Conservation (phyloP, 1,140 invertebrate genomes). For the Drosophila erecta region DNA sequence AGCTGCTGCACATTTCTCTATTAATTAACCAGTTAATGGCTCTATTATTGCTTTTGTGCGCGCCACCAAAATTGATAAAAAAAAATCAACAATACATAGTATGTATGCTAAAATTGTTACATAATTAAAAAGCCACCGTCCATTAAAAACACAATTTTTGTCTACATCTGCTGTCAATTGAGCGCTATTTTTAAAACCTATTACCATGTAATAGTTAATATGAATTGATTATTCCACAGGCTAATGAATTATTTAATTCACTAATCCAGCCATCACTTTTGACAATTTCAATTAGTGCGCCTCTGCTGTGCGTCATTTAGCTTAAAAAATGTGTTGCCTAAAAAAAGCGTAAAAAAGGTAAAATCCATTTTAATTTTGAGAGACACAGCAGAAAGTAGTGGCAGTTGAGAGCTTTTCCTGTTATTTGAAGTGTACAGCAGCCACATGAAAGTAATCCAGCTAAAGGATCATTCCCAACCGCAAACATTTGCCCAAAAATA, state of each 20-base stretch:
- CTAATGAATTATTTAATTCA: slow-evolving; percentile 53
- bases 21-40: slow-evolving; percentile 33
- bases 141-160: slow-evolving; percentile 14
- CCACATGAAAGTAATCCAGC: slow-evolving; percentile 78
- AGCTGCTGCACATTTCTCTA: background rate
- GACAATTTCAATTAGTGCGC: slow-evolving; percentile 70
- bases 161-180: slow-evolving; percentile 30
- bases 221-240: slow-evolving; percentile 54
- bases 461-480: slow-evolving; percentile 58
- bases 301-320: slow-evolving; percentile 7
- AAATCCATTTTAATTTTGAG: slow-evolving; percentile 36
- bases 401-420: slow-evolving; percentile 13
- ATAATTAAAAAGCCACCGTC: slow-evolving; percentile 9
- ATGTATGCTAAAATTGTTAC: background rate
- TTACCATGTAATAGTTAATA: slow-evolving; percentile 53
- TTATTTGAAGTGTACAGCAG: slow-evolving; percentile 46
- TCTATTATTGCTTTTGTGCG: slow-evolving; percentile 10
- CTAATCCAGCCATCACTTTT: slow-evolving; percentile 58
- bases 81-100: background rate
- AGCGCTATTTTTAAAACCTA: slow-evolving; percentile 6
- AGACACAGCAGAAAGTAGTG: slow-evolving; percentile 7
- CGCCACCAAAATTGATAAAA: background rate
- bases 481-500: slow-evolving; percentile 77
- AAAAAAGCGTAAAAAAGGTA: slow-evolving; percentile 5
- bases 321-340: slow-evolving; percentile 2